Evolutionary conservation across 2,797 vertebrate genomes (phyloP).

Genomic region (Lepus townsendii): DNA sequence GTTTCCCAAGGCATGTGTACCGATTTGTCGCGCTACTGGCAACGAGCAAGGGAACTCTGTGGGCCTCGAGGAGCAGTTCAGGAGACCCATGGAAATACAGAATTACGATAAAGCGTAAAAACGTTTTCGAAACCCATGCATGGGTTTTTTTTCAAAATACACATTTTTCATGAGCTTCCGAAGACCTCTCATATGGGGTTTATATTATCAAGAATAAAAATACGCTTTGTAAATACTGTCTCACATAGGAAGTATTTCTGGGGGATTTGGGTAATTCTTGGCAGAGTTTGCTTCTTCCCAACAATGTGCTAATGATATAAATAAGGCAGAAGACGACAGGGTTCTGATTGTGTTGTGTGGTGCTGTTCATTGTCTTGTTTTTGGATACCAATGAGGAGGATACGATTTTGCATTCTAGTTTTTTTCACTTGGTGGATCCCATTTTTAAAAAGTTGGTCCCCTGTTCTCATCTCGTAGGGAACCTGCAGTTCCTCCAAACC

Average conservation of each 20-base stretch:
- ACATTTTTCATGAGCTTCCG: too few relatives aligned
- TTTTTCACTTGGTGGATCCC: not conserved
- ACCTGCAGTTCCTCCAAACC: constrained; percentile 18
- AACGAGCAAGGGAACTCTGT: not conserved
- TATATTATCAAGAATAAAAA: constrained; percentile 7
- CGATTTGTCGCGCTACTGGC: not conserved
- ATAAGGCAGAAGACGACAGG: not conserved
- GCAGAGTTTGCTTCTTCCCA: constrained; percentile 51
- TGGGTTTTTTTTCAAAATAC: too few relatives aligned
- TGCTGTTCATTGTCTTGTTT: not conserved
- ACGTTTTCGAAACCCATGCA: too few relatives aligned
- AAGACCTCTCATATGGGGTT: not conserved
- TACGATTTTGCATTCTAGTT: not conserved
- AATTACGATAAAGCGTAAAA: too few relatives aligned
- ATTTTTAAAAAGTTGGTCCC: constrained; percentile 3
- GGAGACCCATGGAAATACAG: not conserved
- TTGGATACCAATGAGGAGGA: not conserved
- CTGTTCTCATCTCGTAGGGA: constrained; percentile 3
- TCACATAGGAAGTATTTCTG: constrained; percentile 47
- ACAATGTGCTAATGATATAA: constrained; percentile 18
- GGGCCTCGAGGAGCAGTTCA: not conserved
- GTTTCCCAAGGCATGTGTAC: not conserved
- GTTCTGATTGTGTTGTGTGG: not conserved
- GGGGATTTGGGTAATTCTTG: not conserved
- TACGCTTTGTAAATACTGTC: constrained; percentile 50